Percentiles rank a stretch among this genome's conserved stretches.
phyloP scores from a whole-genome alignment of 2,888 invertebrate species.

The Julus scandinavius region DNA sequence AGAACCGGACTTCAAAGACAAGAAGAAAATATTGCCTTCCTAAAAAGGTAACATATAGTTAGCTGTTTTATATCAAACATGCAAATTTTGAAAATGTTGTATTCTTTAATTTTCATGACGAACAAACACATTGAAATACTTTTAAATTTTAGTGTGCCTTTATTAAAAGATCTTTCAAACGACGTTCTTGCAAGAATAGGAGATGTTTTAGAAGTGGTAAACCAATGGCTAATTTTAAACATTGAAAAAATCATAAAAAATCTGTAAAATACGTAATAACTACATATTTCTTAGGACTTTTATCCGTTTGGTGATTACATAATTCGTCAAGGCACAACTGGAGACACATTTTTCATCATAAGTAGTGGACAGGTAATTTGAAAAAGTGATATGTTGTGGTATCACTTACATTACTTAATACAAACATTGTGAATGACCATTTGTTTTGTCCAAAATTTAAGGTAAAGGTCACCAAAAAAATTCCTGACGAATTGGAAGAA shows the following conservation, averaged over 20 bases:
- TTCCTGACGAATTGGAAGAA: slow-evolving; percentile 69
- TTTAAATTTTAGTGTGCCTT: slow-evolving; percentile 72
- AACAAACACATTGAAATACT: background rate
- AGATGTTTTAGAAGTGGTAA: slow-evolving; percentile 85
- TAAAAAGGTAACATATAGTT: slow-evolving; percentile 70
- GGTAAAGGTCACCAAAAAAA: slow-evolving; percentile 66
- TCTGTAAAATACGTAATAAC: background rate
- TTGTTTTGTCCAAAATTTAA: slow-evolving; percentile 57
- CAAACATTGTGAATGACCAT: background rate
- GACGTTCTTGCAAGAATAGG: slow-evolving; percentile 83
- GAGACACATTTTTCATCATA: slow-evolving; percentile 91
- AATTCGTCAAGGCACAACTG: slow-evolving; percentile 84
- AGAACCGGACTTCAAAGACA: slow-evolving; percentile 83
- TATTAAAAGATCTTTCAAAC: slow-evolving; percentile 77
- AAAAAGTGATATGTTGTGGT: background rate
- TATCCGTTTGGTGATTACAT: slow-evolving; percentile 82
- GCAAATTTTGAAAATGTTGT: too few species aligned
- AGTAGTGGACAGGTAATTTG: slow-evolving; percentile 79
- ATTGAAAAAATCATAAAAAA: background rate
- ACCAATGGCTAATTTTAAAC: slow-evolving; percentile 60
- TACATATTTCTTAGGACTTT: slow-evolving; percentile 73
- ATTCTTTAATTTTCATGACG: too few species aligned
- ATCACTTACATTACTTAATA: too few species aligned
- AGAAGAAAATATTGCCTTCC: slow-evolving; percentile 85
- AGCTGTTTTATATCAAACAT: too few species aligned